Conservation (phyloP, 2,797 vertebrate species). For the Girardinus metallicus region DNA sequence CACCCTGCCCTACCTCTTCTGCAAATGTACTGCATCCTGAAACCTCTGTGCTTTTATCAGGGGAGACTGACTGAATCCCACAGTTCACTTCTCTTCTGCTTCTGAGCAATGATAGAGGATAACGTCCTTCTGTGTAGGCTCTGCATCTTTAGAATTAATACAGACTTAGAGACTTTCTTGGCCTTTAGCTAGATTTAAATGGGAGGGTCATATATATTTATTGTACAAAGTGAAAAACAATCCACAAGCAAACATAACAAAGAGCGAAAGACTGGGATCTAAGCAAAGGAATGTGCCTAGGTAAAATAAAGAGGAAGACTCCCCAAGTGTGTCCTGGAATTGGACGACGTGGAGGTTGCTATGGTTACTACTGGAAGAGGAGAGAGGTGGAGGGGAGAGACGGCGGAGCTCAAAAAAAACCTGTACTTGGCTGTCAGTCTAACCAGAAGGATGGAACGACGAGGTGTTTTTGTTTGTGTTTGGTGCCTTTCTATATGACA, state of each 20-base stretch:
- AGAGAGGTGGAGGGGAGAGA: conserved; percentile 59
- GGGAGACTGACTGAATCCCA: conserved; percentile 54
- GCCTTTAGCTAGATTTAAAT: conserved; percentile 59
- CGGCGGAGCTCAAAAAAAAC: conserved; percentile 69
- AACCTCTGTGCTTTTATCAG: conserved; percentile 28
- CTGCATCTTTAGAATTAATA: conserved; percentile 45
- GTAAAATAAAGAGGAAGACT: conserved; percentile 67
- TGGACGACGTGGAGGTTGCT: conserved; percentile 76
- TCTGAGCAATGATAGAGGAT: conserved; percentile 38
- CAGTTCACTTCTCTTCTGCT: conserved; percentile 40
- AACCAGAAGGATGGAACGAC: conserved; percentile 32
- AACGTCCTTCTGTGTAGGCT: conserved; percentile 31
- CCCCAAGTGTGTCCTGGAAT: conserved; percentile 74
- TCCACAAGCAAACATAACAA: conserved; percentile 19
- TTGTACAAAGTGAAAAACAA: conserved; percentile 12
- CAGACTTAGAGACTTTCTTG: conserved; percentile 49
- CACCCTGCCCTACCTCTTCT: neutral
- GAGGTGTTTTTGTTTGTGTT: conserved; percentile 36
- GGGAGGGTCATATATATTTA: conserved; percentile 31
- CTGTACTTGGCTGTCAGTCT: conserved; percentile 55
- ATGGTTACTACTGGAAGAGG: conserved; percentile 77
- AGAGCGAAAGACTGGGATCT: conserved; percentile 24
- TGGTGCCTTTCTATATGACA: conserved; percentile 10
- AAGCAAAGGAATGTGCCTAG: conserved; percentile 69
- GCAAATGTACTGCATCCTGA: conserved; percentile 19